phyloP scores from a whole-genome alignment of 2,888 invertebrate species.

The Tanypteryx hageni region DNA sequence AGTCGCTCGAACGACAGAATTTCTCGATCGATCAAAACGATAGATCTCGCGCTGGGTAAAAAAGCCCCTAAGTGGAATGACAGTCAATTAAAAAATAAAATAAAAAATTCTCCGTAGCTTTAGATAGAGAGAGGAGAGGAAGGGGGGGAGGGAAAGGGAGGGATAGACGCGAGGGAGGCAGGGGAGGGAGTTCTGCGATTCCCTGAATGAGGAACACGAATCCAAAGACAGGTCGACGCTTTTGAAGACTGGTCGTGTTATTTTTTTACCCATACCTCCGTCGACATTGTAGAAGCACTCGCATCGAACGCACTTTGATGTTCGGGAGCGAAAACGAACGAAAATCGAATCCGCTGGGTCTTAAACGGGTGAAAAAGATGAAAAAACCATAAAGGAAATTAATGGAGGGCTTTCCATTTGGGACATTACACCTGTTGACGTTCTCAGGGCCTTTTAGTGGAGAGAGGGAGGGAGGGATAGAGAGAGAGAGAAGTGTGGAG shows the following conservation, averaged over 20 bases:
- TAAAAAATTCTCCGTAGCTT: not conserved
- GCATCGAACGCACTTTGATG: too few species aligned
- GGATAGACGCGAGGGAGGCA: not conserved
- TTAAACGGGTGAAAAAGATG: not conserved
- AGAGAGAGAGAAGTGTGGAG: not conserved
- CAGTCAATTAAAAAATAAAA: constrained; percentile 16
- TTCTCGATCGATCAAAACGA: constrained; percentile 6
- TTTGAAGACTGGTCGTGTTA: too few species aligned
- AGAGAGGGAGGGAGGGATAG: not conserved
- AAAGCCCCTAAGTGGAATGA: constrained; percentile 7
- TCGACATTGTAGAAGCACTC: too few species aligned
- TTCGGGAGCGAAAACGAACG: not conserved
- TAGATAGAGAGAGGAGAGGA: not conserved
- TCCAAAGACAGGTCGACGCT: too few species aligned
- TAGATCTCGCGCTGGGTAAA: constrained; percentile 21
- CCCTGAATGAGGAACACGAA: too few species aligned
- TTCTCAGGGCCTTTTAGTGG: constrained; percentile 29
- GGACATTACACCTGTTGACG: constrained; percentile 46
- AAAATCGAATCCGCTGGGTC: not conserved
- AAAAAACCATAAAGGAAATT: constrained; percentile 48
- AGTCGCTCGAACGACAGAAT: not conserved
- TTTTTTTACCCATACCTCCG: too few species aligned
- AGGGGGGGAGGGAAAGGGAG: not conserved
- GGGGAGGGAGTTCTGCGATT: not conserved
- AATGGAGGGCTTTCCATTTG: not conserved